Evolutionary conservation across 2,797 vertebrate species (phyloP), one percentile per base, ranked within the genome.

Genomic region (Onychomys arenicola): DNA sequence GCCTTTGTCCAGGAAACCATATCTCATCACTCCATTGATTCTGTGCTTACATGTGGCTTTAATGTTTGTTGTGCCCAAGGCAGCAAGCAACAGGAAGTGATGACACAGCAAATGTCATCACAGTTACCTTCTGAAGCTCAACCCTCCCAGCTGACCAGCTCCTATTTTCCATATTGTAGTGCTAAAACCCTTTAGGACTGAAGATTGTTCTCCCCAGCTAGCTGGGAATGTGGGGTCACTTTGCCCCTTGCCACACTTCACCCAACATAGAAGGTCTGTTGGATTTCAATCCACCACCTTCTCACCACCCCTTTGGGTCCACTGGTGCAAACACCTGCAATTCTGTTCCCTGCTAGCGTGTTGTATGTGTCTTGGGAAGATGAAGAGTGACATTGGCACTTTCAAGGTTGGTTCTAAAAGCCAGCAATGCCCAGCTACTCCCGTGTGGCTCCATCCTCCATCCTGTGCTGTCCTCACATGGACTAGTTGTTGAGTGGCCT

Each of bases 11-110:
- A 25, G 10, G 21, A 27, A 67, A 10, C 27, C 29, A 11, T 2
- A 14, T 7, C 1, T 25, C 16, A 0, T 8, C 4, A 17, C 4
- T 40, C 57, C 0, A 1, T 2, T n/a, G 16, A 6, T 2, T 17
- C 69, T 59, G 3, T 0, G 10, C 77, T 69, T 10, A 37, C 3
- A 21, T 57, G 19, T 67, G 61, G 59, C 27, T 3, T 27, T 5
- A 1, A 77, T n/a, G 4, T 3, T 37, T 46, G 16, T 61, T 25
- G 3, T 61, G 3, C 32, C 67, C 4, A 10, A 49, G 59, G 6
- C 19, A 16, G 40, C 19, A 21, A 43, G 40, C 32, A 10, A 23
- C 16, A 4, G 2, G 59, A 69, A 16, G 2, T 10, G 14, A 14
- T 25, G 14, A 9, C 2, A 6, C 12, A 49, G 40, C 40, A 55